phyloP scores from a whole-genome alignment of 1,140 invertebrate species.

The Odontomachus brunneus region DNA sequence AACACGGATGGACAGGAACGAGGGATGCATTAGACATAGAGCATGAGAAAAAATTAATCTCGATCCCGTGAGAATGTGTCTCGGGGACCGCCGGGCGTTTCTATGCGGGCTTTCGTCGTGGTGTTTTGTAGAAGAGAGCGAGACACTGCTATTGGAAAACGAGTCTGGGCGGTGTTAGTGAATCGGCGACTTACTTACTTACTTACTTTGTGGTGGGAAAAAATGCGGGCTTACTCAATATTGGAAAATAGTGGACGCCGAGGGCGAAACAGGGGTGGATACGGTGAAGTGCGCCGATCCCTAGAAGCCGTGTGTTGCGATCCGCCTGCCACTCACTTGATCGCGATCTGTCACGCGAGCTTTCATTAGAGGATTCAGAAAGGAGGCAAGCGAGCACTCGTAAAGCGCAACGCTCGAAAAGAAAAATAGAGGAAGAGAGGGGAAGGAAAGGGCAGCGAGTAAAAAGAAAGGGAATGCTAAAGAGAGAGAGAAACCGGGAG shows the following conservation, averaged over 20 bases:
- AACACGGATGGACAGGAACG: slow-evolving; percentile 7
- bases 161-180: too few relatives aligned
- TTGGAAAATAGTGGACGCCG: slow-evolving; percentile 25
- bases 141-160: background rate
- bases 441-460: background rate
- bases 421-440: background rate
- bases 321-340: background rate
- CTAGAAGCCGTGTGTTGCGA: background rate
- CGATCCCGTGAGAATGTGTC: background rate
- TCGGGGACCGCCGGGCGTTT: slow-evolving; percentile 3
- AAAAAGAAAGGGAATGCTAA: background rate
- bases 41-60: slow-evolving; percentile 40
- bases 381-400: background rate
- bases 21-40: slow-evolving; percentile 15
- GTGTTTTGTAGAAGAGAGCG: background rate
- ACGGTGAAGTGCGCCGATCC: too few relatives aligned
- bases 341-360: background rate
- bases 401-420: background rate
- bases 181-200: too few relatives aligned
- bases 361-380: slow-evolving; percentile 37
- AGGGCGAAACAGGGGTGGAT: too few relatives aligned
- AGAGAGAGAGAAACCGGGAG: too few relatives aligned
- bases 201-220: slow-evolving; percentile 14
- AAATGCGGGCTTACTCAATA: slow-evolving; percentile 24
- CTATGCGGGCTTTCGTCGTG: background rate